Evolutionary conservation across 2,888 invertebrate species (phyloP), one percentile per base, ranked within the genome.

Genomic region (Oxycera nigricornis): DNA sequence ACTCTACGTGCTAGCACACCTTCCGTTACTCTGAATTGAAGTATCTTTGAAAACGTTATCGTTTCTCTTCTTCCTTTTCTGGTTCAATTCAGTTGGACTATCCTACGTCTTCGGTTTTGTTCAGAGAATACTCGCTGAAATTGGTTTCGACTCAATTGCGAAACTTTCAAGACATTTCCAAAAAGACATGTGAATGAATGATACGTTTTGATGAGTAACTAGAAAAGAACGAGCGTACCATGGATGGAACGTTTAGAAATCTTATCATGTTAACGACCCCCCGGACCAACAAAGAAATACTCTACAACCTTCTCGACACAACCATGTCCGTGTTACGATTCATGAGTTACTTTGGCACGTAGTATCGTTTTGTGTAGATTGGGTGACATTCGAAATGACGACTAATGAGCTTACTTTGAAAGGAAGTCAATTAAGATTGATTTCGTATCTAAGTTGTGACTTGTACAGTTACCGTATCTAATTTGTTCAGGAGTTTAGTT

Each of bases 341-440:
- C 17, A 17, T 14, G 3, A 3, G 46, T 46, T 46, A 55, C 31
- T 28, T 31, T 30, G 20, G 31, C 70, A 70, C 70, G 70, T 70
- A 70, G 22, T 22, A 11, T 52, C 55, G 20, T 55, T 70, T 70
- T 55, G 22, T 52, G 20, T 55, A 55, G 55, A 70, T 70, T 31
- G 20, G 20, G 22, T 9, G 31, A 52, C 17, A 46, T 41, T 26
- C 26, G 22, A 55, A 52, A 28, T 70, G 52, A 55, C 55, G 55
- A 55, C 70, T 70, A 70, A 70, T 70, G 70, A 70, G 52, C 26
- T 65, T 41, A 35, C 70, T 52, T 70, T 70, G 11, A 52, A 7
- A 41, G 26, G 50, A 52, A 70, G 70, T 31, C 70, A 70, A 70
- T 70, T 70, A 70, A 70, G 70, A 70, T 70, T 22, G 52, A 70